Conservation (phyloP, 2,113 vertebrate genomes). For the Protobothrops flavoviridis region DNA sequence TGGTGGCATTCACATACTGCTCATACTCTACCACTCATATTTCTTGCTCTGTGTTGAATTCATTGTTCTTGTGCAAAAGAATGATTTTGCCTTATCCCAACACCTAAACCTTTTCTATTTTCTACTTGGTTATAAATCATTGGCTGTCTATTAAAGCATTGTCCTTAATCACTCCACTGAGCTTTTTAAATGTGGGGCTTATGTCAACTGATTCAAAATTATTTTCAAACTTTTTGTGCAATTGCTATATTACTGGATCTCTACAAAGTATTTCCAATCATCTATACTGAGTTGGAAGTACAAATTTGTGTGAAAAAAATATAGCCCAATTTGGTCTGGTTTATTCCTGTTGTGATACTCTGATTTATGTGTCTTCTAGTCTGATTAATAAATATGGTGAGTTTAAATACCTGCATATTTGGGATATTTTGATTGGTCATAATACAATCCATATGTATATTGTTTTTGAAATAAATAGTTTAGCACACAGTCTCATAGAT, state of each 20-base stretch:
- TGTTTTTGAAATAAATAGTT: not conserved
- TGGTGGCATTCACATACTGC: not conserved
- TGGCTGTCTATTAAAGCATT: not conserved
- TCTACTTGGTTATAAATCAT: too few relatives aligned
- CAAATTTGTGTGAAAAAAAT: not conserved
- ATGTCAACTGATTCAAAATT: not conserved
- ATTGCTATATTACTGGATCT: not conserved
- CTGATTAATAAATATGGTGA: not conserved
- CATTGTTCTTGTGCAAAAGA: not conserved
- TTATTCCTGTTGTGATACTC: not conserved
- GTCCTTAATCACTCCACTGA: not conserved
- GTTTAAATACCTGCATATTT: not conserved
- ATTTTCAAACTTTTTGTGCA: not conserved
- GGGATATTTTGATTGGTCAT: not conserved
- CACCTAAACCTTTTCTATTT: not conserved
- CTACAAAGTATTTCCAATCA: not conserved
- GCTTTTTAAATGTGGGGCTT: not conserved
- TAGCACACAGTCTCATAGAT: not conserved
- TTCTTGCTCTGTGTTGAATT: not conserved
- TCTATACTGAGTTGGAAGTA: not conserved
- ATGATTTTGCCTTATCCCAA: not conserved
- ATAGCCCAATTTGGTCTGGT: not conserved
- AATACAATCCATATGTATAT: not conserved
- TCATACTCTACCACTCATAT: not conserved
- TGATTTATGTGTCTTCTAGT: not conserved